Evolutionary conservation across 2,888 invertebrate genomes (phyloP).

Genomic region (Philhelius pedissequus): DNA sequence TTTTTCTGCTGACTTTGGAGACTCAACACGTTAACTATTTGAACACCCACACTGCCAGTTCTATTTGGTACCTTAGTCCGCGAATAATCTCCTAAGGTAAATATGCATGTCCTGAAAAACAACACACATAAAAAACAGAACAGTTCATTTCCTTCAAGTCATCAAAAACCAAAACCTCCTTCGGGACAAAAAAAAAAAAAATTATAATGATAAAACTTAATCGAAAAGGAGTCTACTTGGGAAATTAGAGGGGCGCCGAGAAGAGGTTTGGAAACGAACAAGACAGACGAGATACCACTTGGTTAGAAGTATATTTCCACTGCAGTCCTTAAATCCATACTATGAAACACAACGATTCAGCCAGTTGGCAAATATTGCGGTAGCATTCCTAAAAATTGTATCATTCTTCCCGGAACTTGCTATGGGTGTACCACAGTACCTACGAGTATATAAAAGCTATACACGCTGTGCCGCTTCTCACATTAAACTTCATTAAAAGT

Average conservation of each 20-base stretch:
- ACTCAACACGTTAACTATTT: too few species aligned
- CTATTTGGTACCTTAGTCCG: neutral
- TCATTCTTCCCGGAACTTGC: slow-evolving; percentile 14
- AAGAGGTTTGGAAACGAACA: neutral
- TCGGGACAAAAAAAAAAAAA: slow-evolving; percentile 25
- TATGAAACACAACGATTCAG: slow-evolving; percentile 61
- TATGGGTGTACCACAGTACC: neutral
- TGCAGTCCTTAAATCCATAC: slow-evolving; percentile 65
- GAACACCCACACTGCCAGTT: too few species aligned
- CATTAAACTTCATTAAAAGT: neutral
- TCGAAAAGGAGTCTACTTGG: slow-evolving; percentile 7
- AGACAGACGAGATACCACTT: neutral
- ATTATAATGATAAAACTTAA: slow-evolving; percentile 32
- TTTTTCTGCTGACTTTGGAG: too few species aligned
- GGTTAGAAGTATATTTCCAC: slow-evolving; percentile 17
- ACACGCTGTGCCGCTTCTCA: neutral
- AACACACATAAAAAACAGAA: neutral
- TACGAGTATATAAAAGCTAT: too few species aligned
- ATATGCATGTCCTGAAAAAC: neutral
- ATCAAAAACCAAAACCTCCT: neutral
- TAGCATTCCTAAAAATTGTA: slow-evolving; percentile 37
- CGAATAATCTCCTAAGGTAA: neutral
- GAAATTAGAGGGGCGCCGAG: too few species aligned
- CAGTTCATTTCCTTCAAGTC: neutral
- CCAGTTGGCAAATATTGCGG: slow-evolving; percentile 68